Conservation (phyloP, 2,113 vertebrate species). For the Lophotis ruficrista region DNA sequence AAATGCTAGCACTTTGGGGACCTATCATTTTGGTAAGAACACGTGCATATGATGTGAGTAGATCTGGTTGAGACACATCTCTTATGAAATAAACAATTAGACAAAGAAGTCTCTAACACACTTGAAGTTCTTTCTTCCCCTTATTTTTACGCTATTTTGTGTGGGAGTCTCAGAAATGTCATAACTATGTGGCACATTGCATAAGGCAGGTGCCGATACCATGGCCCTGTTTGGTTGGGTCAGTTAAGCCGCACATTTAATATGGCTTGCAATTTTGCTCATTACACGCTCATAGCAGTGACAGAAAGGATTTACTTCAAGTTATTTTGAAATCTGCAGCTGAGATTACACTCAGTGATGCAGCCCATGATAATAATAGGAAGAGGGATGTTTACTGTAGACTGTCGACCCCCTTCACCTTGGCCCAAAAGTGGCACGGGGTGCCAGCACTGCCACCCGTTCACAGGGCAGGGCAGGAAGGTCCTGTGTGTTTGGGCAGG, state of each 20-base stretch:
- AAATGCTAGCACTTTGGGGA: background rate
- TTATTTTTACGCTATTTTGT: background rate
- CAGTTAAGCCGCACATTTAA: background rate
- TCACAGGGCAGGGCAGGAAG: conserved; percentile 43
- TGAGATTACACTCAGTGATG: background rate
- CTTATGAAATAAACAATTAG: background rate
- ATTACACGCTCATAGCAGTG: background rate
- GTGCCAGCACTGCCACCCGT: conserved; percentile 1
- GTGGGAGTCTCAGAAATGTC: background rate
- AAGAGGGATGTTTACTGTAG: conserved; percentile 44
- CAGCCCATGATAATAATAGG: background rate
- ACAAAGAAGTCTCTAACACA: background rate
- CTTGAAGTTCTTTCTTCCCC: background rate
- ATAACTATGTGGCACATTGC: background rate
- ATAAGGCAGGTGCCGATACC: background rate
- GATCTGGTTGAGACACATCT: background rate
- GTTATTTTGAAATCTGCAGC: conserved; percentile 15
- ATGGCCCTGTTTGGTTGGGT: background rate
- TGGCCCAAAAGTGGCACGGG: background rate
- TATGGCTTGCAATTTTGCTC: background rate
- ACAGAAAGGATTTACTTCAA: background rate
- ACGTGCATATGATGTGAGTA: background rate
- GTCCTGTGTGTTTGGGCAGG: background rate
- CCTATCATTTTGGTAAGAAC: background rate
- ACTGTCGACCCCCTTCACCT: background rate